Conservation (phyloP, 2,797 vertebrate species). For the Neosilurus mollespiculum region DNA sequence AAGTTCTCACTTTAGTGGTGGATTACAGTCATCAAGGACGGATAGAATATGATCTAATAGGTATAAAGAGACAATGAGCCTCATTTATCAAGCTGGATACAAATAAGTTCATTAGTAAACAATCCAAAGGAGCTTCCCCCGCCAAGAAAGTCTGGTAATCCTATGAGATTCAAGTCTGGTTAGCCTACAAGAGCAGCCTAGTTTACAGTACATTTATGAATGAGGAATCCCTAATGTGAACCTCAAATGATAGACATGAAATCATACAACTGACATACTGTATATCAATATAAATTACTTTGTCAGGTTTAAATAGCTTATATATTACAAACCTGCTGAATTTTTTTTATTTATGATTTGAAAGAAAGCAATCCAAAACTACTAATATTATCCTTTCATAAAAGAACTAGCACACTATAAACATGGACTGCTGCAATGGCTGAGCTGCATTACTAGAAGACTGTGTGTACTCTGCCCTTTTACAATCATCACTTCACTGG, state of each 20-base stretch:
- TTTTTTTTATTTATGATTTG: not conserved
- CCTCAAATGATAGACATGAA: not conserved
- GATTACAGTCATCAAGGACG: not conserved
- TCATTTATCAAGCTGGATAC: not conserved
- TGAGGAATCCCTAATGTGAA: not conserved
- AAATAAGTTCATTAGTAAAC: not conserved
- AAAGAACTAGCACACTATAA: not conserved
- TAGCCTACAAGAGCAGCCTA: not conserved
- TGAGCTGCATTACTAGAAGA: not conserved
- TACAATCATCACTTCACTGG: not conserved
- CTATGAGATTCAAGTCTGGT: not conserved
- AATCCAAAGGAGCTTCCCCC: not conserved
- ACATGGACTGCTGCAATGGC: not conserved
- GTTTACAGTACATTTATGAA: too few species aligned
- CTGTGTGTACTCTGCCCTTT: not conserved
- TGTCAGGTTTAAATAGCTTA: not conserved
- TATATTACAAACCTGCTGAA: not conserved
- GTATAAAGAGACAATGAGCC: not conserved
- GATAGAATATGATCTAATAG: not conserved
- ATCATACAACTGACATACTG: not conserved
- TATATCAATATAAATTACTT: not conserved
- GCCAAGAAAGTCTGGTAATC: too few species aligned
- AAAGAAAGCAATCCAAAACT: not conserved
- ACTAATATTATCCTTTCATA: not conserved
- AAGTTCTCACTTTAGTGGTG: not conserved